A percentile compares a stretch with the other conserved stretches of the same genome.
Conservation (phyloP, 53 echinoderm and acorn worm species). For the Henricia sp. region DNA sequence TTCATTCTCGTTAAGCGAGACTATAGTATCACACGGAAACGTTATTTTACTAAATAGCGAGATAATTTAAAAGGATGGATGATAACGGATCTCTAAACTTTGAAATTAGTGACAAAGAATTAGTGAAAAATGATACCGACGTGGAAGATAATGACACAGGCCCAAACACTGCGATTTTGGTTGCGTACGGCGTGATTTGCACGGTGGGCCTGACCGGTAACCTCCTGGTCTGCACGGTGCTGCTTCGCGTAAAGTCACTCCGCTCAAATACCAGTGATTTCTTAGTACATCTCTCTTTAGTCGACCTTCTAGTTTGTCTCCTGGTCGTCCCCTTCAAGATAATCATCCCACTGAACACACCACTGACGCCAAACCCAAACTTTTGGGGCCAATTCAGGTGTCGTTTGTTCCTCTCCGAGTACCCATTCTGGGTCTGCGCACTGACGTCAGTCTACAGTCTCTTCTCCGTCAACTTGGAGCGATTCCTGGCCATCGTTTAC, state of each 20-base stretch:
- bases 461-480: slow-evolving; percentile 60
- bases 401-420: slow-evolving; percentile 44
- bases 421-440: slow-evolving; percentile 44
- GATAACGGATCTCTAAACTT: neutral
- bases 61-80: no score
- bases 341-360: slow-evolving; percentile 15
- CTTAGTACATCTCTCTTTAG: slow-evolving; percentile 77
- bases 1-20: no score
- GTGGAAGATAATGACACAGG: no score
- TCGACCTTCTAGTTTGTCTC: slow-evolving; percentile 75
- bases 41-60: no score
- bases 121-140: no score
- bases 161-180: neutral
- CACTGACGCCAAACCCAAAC: neutral
- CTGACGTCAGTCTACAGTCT: slow-evolving; percentile 51
- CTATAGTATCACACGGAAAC: no score
- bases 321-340: slow-evolving; percentile 82
- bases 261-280: slow-evolving; percentile 87
- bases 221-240: slow-evolving; percentile 65
- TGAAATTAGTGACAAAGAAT: no score
- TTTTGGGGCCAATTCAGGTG: slow-evolving; percentile 52
- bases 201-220: slow-evolving; percentile 75
- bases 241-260: slow-evolving; percentile 68
- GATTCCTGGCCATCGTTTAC: slow-evolving; percentile 66
- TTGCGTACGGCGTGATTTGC: slow-evolving; percentile 63